These are phyloP conservation scores for Melanophora roralis DNA, from an alignment of 2,888 invertebrate genomes.

Conservation along the genomic window DNA sequence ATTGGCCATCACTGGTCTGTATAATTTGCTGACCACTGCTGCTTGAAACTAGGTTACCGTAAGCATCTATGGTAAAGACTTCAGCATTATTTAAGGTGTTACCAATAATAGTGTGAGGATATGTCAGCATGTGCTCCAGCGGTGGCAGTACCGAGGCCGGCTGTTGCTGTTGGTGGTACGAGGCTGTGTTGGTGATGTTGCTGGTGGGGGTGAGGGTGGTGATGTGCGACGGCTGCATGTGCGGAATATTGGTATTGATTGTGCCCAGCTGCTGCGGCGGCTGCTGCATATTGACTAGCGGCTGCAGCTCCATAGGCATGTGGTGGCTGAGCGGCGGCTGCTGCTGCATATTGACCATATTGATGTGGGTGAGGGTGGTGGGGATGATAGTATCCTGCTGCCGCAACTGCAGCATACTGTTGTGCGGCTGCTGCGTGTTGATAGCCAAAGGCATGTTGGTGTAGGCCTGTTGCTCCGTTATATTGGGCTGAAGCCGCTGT, in stretches of 20 bases:
- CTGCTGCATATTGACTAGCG: constrained; percentile 68
- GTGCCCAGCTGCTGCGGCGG: constrained; percentile 65
- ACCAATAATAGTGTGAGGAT: constrained; percentile 90
- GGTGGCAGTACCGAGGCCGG: constrained; percentile 79
- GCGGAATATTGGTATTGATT: constrained; percentile 72
- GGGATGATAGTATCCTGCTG: constrained; percentile 78
- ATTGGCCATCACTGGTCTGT: constrained; percentile 71
- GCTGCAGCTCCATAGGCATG: constrained; percentile 66
- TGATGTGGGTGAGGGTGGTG: constrained; percentile 79
- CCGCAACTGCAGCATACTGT: constrained; percentile 66
- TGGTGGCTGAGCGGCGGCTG: constrained; percentile 69
- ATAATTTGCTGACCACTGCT: constrained; percentile 46
- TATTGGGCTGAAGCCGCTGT: constrained; percentile 70
- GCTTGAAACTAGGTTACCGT: constrained; percentile 73
- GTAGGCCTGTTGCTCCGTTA: constrained; percentile 75
- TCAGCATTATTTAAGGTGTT: not conserved
- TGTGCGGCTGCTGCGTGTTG: constrained; percentile 69
- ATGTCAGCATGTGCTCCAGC: constrained; percentile 80
- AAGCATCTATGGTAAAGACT: constrained; percentile 65
- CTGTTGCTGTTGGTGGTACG: constrained; percentile 79
- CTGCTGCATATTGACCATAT: constrained; percentile 70
- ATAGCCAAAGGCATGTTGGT: constrained; percentile 77
- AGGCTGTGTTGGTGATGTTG: constrained; percentile 75
- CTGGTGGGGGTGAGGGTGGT: constrained; percentile 68
- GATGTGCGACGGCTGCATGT: constrained; percentile 71